Conservation (phyloP, 1,140 invertebrate species). For the Orussus abietinus region DNA sequence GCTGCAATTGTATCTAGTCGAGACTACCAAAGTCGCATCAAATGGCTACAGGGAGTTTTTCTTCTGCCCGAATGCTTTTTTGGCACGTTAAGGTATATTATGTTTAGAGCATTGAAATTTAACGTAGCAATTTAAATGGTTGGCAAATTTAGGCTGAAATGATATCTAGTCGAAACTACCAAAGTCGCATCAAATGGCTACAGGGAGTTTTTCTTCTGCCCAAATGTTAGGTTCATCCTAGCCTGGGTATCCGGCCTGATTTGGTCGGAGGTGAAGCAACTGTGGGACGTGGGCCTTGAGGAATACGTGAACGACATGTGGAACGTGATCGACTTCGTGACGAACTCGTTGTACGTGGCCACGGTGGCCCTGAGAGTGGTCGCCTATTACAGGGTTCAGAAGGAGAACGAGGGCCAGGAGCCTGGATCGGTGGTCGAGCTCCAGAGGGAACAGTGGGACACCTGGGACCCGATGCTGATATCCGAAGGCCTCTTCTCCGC, state of each 20-base stretch:
- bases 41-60: conserved; percentile 31
- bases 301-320: conserved; percentile 98
- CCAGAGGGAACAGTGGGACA: conserved; percentile 85
- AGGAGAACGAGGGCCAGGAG: conserved; percentile 60
- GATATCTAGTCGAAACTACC: no score
- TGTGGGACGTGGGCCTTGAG: conserved; percentile 94
- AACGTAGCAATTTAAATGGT: no score
- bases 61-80: background rate
- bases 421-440: conserved; percentile 55
- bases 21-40: no score
- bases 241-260: conserved; percentile 75
- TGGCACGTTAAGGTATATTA: no score
- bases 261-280: conserved; percentile 97
- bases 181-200: no score
- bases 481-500: conserved; percentile 95
- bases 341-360: conserved; percentile 95
- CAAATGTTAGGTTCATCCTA: conserved; percentile 40
- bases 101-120: no score
- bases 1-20: no score
- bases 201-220: background rate
- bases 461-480: conserved; percentile 95
- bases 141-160: no score
- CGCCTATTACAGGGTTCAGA: conserved; percentile 69
- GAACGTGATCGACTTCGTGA: conserved; percentile 99
- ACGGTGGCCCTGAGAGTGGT: conserved; percentile 91